Percentiles rank a stretch among this genome's conserved stretches.
Evolutionary conservation across 2,797 vertebrate genomes (phyloP).

Genomic region (Lycodopsis pacificus): DNA sequence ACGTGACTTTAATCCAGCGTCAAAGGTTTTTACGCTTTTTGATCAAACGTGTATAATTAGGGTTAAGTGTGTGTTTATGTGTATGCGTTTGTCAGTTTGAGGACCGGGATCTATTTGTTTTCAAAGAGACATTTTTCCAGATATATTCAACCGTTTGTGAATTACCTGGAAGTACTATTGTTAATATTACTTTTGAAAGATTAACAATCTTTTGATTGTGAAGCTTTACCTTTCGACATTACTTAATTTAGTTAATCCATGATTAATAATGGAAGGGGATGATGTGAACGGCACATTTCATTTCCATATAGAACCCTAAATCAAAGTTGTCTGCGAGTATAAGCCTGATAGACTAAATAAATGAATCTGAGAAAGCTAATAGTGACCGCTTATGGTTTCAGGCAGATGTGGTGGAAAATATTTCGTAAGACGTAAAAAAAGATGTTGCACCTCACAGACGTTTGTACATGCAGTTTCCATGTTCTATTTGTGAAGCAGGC

Average conservation of each 20-base stretch:
- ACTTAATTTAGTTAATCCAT: background rate
- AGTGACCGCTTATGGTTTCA: background rate
- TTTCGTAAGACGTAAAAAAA: constrained; percentile 14
- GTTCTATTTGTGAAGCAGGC: constrained; percentile 56
- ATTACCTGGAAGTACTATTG: background rate
- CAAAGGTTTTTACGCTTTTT: constrained; percentile 26
- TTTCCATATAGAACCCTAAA: background rate
- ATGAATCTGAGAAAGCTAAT: background rate
- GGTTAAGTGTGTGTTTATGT: constrained; percentile 15
- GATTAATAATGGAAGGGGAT: background rate
- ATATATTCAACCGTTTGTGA: constrained; percentile 11
- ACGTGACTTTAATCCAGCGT: constrained; percentile 36
- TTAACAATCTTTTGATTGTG: background rate
- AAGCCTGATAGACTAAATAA: background rate
- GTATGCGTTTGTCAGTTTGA: constrained; percentile 5
- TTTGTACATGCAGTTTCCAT: constrained; percentile 43
- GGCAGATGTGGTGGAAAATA: constrained; percentile 15
- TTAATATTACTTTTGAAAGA: too few species aligned
- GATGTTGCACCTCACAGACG: constrained; percentile 4
- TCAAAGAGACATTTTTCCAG: constrained; percentile 23
- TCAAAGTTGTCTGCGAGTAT: background rate
- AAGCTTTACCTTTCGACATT: background rate
- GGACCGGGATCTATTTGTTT: constrained; percentile 11
- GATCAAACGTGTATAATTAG: constrained; percentile 11
- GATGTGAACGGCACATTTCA: background rate